Evolutionary conservation across 2,888 invertebrate species (phyloP).

Genomic region (Parnassius orleans): DNA sequence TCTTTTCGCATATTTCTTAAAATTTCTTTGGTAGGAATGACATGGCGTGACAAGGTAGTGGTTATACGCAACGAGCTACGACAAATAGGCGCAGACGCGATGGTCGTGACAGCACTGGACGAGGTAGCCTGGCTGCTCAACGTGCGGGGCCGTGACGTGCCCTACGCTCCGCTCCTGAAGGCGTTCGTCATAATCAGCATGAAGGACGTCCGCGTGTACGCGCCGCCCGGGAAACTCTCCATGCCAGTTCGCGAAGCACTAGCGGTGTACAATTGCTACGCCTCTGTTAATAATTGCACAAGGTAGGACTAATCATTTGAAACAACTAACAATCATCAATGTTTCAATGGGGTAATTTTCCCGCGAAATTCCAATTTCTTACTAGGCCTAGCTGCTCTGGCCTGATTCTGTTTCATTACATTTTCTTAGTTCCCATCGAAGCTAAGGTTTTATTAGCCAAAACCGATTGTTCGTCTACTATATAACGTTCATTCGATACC

Average conservation of each 20-base stretch:
- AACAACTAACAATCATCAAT: no score
- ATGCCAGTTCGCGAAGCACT: constrained; percentile 76
- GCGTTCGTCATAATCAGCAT: constrained; percentile 87
- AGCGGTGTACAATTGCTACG: constrained; percentile 81
- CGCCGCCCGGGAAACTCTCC: constrained; percentile 84
- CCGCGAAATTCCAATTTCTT: no score
- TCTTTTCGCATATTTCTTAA: not conserved
- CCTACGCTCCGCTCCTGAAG: constrained; percentile 89
- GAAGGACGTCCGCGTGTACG: constrained; percentile 85
- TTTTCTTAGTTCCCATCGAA: no score
- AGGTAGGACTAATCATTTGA: constrained; percentile 41
- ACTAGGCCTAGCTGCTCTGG: no score
- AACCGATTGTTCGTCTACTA: no score
- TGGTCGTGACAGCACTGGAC: constrained; percentile 92
- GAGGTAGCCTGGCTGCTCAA: constrained; percentile 94
- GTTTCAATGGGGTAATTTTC: no score
- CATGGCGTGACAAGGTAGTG: constrained; percentile 88
- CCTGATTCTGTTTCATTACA: no score
- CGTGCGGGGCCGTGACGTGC: constrained; percentile 91
- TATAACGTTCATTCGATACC: no score
- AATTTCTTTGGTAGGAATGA: constrained; percentile 71
- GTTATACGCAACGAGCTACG: constrained; percentile 83
- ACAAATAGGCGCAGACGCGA: constrained; percentile 84
- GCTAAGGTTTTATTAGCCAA: no score
- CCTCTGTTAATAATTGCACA: constrained; percentile 81